These are phyloP conservation scores for Zelostemma sp. DNA, from an alignment of 1,140 invertebrate genomes.

Conservation along the genomic window DNA sequence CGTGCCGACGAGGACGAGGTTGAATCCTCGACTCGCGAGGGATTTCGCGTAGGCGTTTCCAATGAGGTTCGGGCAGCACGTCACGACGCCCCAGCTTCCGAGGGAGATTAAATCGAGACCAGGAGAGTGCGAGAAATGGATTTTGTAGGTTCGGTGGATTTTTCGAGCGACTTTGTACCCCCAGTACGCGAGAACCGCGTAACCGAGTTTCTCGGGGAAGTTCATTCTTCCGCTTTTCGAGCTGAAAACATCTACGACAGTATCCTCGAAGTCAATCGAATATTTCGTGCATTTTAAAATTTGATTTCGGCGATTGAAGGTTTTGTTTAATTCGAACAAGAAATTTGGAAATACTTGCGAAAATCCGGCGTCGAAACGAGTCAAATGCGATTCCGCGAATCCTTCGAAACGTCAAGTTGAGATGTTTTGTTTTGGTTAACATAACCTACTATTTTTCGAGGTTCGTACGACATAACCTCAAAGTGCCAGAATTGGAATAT, in stretches of 20 bases:
- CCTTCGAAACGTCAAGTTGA: too few relatives aligned
- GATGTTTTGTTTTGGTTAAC: too few relatives aligned
- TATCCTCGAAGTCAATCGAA: not conserved
- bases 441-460: too few relatives aligned
- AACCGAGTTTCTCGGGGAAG: conserved; percentile 54
- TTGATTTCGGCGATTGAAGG: too few relatives aligned
- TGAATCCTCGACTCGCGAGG: conserved; percentile 83
- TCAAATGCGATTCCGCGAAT: too few relatives aligned
- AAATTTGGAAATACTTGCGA: too few relatives aligned
- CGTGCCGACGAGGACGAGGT: conserved; percentile 89
- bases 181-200: conserved; percentile 50
- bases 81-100: conserved; percentile 75
- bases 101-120: conserved; percentile 47
- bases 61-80: conserved; percentile 90
- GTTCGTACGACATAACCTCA: too few relatives aligned
- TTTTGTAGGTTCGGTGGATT: conserved; percentile 43
- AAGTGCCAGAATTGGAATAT: too few relatives aligned
- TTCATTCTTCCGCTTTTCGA: conserved; percentile 18
- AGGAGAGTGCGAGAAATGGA: conserved; percentile 27
- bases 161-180: conserved; percentile 38
- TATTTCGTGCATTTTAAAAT: not conserved
- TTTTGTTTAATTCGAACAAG: too few relatives aligned
- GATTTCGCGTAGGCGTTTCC: conserved; percentile 87
- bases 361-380: too few relatives aligned
- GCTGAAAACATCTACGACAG: too few relatives aligned